Percentiles rank a stretch among this genome's conserved stretches.
Conservation (phyloP, 2,888 invertebrate species). For the Eupithecia abbreviata region DNA sequence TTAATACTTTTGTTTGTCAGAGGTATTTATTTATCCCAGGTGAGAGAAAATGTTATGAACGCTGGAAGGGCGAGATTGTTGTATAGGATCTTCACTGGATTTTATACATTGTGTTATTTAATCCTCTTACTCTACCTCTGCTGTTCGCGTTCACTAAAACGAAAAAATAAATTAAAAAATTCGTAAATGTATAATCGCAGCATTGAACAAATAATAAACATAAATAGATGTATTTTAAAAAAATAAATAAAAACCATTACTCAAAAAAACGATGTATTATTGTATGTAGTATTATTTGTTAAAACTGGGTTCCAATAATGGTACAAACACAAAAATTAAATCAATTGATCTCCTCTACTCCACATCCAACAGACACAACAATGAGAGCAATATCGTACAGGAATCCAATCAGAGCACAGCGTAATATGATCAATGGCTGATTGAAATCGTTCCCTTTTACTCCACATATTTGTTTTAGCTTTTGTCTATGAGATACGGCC, state of each 20-base stretch:
- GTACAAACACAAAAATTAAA: background rate
- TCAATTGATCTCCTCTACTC: background rate
- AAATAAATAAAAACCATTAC: too few relatives aligned
- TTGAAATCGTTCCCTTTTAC: constrained; percentile 16
- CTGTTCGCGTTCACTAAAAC: background rate
- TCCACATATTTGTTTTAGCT: constrained; percentile 20
- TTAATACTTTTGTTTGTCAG: constrained; percentile 14
- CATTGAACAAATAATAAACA: background rate
- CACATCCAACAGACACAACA: background rate
- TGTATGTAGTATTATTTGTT: too few relatives aligned
- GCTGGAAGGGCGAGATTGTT: constrained; percentile 16
- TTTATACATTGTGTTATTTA: constrained; percentile 10
- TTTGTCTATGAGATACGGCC: constrained; percentile 4
- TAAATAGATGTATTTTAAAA: background rate
- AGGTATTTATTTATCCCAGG: constrained; percentile 8
- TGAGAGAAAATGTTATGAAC: constrained; percentile 12
- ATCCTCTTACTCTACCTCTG: background rate
- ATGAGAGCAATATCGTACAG: constrained; percentile 2
- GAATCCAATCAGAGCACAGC: constrained; percentile 20
- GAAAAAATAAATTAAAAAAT: background rate
- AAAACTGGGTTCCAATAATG: background rate
- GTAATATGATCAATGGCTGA: constrained; percentile 23
- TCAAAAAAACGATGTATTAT: too few relatives aligned
- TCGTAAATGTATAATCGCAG: background rate
- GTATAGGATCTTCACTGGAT: constrained; percentile 10